Evolutionary conservation across 2,888 invertebrate species (phyloP), one percentile per base, ranked within the genome.

Genomic region (Crepidodera aurea): DNA sequence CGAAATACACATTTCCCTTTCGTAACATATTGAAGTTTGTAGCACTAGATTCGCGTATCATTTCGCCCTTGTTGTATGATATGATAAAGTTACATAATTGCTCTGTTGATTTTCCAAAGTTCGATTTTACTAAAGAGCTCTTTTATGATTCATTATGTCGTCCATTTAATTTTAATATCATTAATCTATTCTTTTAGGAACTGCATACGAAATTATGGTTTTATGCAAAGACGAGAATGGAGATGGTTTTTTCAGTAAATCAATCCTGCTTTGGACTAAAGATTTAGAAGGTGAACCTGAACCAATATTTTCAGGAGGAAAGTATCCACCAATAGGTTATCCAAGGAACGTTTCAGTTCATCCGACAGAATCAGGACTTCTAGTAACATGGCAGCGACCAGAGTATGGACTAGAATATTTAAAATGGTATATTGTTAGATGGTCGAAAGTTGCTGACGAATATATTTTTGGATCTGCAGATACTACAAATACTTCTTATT

Each of bases 161-260:
- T n/a, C n/a, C n/a, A n/a, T n/a, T n/a, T n/a, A n/a, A n/a, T n/a
- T n/a, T n/a, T n/a, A n/a, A n/a, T n/a, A n/a, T n/a, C n/a, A n/a
- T n/a, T n/a, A n/a, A n/a, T n/a, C n/a, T n/a, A n/a, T n/a, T n/a
- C n/a, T 29, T 29, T 34, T 50, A 80, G 81, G 83, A 64, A 86
- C 90, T 16, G 88, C 90, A 76, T 96, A 96, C 81, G 95, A 96
- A 82, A 89, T 97, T 77, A 93, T 94, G 87, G 92, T 97, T 48
- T 85, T 94, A 50, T 90, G 94, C 71, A 91, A 93, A 79, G 95
- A 96, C 80, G 87, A 90, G 74, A 85, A 88, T 63, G 95, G 95
- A 5, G 94, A 95, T 74, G 95, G 96, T 18, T 89, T 94, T 82
- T 94, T 94, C 78, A 96, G 96, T 81, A 92, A 93, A 79, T 87